Percentiles rank a stretch among this genome's conserved stretches.
phyloP scores from a whole-genome alignment of 2,113 vertebrate genomes.

The Sinocyclocheilus grahami region DNA sequence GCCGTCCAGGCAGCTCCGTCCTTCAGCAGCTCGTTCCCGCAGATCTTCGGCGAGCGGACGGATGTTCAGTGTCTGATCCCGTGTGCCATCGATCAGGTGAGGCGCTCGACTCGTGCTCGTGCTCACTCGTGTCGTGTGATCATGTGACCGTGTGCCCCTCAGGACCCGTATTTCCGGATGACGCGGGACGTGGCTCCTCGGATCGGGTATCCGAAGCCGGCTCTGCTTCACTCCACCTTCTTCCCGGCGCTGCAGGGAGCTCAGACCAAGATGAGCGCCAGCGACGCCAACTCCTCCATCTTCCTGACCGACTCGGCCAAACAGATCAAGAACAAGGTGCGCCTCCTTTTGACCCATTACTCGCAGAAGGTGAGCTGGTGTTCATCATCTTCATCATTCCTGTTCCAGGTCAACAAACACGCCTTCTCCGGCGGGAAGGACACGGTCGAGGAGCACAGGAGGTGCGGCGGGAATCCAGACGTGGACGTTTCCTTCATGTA shows the following conservation, averaged over 20 bases:
- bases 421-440: slow-evolving; percentile 96
- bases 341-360: too few relatives aligned
- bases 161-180: slow-evolving; percentile 98
- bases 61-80: slow-evolving; percentile 96
- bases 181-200: slow-evolving; percentile 94
- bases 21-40: slow-evolving; percentile 94
- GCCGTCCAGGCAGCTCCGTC: slow-evolving; percentile 95
- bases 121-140: neutral
- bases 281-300: slow-evolving; percentile 93
- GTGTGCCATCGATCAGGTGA: slow-evolving; percentile 96
- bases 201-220: slow-evolving; percentile 89
- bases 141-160: too few relatives aligned
- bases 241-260: slow-evolving; percentile 97
- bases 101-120: slow-evolving; percentile 63
- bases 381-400: too few relatives aligned
- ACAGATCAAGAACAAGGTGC: slow-evolving; percentile 96
- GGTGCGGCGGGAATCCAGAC: slow-evolving; percentile 88
- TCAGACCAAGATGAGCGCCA: slow-evolving; percentile 98
- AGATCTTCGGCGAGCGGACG: slow-evolving; percentile 85
- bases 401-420: slow-evolving; percentile 89
- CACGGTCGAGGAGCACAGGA: slow-evolving; percentile 91
- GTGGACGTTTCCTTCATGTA: slow-evolving; percentile 98
- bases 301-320: slow-evolving; percentile 95
- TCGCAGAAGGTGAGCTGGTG: slow-evolving; percentile 69
- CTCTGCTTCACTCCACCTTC: slow-evolving; percentile 93